These are phyloP conservation scores for Tarsius wallacei DNA, from an alignment of 2,797 vertebrate species.

Conservation along the genomic window DNA sequence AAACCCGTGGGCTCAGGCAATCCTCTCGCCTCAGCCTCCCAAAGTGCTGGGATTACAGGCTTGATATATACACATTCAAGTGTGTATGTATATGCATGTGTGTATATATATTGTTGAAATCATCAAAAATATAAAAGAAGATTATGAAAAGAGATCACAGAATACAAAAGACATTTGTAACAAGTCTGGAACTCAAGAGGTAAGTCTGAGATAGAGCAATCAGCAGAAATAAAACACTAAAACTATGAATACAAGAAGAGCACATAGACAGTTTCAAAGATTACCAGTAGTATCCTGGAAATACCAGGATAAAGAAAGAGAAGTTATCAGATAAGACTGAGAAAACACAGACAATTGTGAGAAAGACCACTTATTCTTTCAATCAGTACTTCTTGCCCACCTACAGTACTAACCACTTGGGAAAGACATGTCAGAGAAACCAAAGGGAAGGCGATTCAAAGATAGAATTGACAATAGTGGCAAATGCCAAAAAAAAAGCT, in stretches of 20 bases:
- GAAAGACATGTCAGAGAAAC: slow-evolving; percentile 9
- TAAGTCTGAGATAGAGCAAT: neutral
- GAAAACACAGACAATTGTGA: slow-evolving; percentile 9
- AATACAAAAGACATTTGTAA: slow-evolving; percentile 10
- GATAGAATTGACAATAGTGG: slow-evolving; percentile 31
- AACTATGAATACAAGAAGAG: slow-evolving; percentile 26
- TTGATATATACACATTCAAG: neutral
- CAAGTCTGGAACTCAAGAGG: neutral
- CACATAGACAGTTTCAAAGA: neutral
- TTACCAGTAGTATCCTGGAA: neutral
- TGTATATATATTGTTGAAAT: neutral
- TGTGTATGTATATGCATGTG: too few species aligned
- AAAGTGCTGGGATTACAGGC: too few species aligned
- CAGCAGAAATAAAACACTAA: neutral
- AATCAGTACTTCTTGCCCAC: neutral
- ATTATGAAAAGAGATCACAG: slow-evolving; percentile 3
- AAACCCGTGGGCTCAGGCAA: too few species aligned
- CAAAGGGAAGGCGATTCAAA: slow-evolving; percentile 1
- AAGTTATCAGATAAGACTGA: neutral
- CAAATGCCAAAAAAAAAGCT: neutral
- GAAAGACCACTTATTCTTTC: slow-evolving; percentile 48
- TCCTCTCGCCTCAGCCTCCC: too few species aligned
- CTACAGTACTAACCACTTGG: neutral
- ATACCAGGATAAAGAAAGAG: neutral
- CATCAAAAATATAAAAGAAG: neutral